phyloP scores from a whole-genome alignment of 1,140 invertebrate genomes.

The Acarapis woodi region DNA sequence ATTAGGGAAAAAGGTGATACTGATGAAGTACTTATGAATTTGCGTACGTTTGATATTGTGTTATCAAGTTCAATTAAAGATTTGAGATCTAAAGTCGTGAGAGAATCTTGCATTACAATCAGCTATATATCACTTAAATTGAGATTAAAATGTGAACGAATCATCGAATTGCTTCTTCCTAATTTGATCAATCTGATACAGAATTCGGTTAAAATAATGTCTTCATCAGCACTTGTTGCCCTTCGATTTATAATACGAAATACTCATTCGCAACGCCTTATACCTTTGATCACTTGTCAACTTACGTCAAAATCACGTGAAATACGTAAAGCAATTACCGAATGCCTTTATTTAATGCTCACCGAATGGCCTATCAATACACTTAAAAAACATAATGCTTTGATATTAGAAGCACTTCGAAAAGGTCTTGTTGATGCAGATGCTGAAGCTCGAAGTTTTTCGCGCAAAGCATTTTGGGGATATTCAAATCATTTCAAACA shows the following conservation, averaged over 20 bases:
- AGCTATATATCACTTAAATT: conserved; percentile 20
- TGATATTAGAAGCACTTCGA: conserved; percentile 53
- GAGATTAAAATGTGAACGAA: conserved; percentile 34
- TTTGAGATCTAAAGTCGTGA: conserved; percentile 54
- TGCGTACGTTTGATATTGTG: conserved; percentile 45
- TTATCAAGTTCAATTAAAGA: conserved; percentile 52
- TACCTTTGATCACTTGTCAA: conserved; percentile 54
- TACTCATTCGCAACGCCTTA: conserved; percentile 47
- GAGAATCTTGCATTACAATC: conserved; percentile 78
- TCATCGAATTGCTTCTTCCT: conserved; percentile 47
- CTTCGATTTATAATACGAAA: conserved; percentile 60
- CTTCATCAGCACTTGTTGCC: conserved; percentile 54
- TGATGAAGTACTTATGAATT: conserved; percentile 34
- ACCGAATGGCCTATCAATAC: conserved; percentile 49
- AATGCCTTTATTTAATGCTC: conserved; percentile 52
- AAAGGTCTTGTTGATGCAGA: conserved; percentile 75
- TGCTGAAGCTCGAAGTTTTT: conserved; percentile 35
- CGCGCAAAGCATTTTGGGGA: conserved; percentile 43
- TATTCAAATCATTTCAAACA: conserved; percentile 71
- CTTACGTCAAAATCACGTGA: conserved; percentile 62
- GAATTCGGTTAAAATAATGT: conserved; percentile 86
- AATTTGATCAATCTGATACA: conserved; percentile 66
- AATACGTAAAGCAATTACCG: conserved; percentile 40
- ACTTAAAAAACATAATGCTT: conserved; percentile 45
- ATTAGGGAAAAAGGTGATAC: no score